phyloP scores from a whole-genome alignment of 2,888 invertebrate species.

The Erebia ligea region DNA sequence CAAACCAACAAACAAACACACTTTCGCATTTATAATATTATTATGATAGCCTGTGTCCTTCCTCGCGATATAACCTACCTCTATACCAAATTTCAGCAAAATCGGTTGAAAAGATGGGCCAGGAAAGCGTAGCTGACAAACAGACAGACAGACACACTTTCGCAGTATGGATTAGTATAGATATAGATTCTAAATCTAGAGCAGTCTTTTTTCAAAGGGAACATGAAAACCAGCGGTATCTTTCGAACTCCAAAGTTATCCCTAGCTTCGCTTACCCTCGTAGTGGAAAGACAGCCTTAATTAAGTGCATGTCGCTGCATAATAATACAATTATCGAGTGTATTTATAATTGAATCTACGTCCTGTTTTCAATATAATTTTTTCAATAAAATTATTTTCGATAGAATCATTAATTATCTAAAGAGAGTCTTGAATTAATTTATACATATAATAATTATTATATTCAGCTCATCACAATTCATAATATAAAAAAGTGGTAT shows the following conservation, averaged over 20 bases:
- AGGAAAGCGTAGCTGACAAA: no score
- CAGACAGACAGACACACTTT: no score
- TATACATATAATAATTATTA: not conserved
- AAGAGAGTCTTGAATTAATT: not conserved
- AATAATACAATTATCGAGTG: not conserved
- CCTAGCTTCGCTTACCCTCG: not conserved
- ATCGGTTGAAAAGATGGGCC: no score
- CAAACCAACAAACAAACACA: no score
- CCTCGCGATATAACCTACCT: no score
- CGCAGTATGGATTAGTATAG: no score
- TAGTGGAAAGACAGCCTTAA: not conserved
- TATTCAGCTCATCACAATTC: not conserved
- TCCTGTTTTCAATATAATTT: not conserved
- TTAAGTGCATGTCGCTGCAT: slow-evolving; percentile 6
- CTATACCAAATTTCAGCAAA: no score
- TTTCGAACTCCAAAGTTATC: not conserved
- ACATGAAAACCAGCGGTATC: no score
- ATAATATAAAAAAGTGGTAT: not conserved
- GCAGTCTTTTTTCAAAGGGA: no score
- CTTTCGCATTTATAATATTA: no score
- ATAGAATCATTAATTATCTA: slow-evolving; percentile 4
- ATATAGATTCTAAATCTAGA: no score
- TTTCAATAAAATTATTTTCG: not conserved
- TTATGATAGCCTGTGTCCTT: no score
- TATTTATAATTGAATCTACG: not conserved